Evolutionary conservation across 2,888 invertebrate genomes (phyloP), one percentile per base, ranked within the genome.

Genomic region (Stenoptilia bipunctidactyla): DNA sequence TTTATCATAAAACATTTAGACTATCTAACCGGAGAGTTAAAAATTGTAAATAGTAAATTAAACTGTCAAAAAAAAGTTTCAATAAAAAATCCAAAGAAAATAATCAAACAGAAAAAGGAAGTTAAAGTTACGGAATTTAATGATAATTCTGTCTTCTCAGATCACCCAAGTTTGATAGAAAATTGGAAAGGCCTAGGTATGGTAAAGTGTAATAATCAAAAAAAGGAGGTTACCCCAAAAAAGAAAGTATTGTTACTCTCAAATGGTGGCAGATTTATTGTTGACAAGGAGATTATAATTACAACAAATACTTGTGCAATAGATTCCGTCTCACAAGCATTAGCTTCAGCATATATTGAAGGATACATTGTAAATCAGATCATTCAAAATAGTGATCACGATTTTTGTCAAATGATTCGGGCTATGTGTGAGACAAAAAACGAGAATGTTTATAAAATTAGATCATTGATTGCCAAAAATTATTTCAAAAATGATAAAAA

Each of bases 231-330:
- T 25, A 9, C 5, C 5, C 25, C 25, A 36, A 40, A 40, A 13
- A 34, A 37, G 37, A 8, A 39, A 39, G 20, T 15, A 33, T 34
- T 40, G 20, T 20, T 42, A 34, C 36, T 46, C 15, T 38, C 41
- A 15, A 42, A 42, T 39, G 42, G 42, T 20, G 37, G 10, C 39
- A 37, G 38, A 9, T 40, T 40, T 37, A 38, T 37, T 35, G 15
- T 37, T 36, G 36, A 37, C 30, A 42, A 40, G 13, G 34, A 37
- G 34, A 27, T 25, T 13, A 25, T 43, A n/a, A 27, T 38, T 41
- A 36, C 40, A 27, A 41, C 15, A 38, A 43, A 45, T 35, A 45
- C 43, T 12, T 43, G 40, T 40, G 41, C 43, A 39, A 34, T 39
- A 14, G 40, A 42, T 39, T 33, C 40, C 12, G 33, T 40, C 2